phyloP scores from a whole-genome alignment of 30 jellyfish, hydroid and myxozoan species.

The Nemopilema nomurai region DNA sequence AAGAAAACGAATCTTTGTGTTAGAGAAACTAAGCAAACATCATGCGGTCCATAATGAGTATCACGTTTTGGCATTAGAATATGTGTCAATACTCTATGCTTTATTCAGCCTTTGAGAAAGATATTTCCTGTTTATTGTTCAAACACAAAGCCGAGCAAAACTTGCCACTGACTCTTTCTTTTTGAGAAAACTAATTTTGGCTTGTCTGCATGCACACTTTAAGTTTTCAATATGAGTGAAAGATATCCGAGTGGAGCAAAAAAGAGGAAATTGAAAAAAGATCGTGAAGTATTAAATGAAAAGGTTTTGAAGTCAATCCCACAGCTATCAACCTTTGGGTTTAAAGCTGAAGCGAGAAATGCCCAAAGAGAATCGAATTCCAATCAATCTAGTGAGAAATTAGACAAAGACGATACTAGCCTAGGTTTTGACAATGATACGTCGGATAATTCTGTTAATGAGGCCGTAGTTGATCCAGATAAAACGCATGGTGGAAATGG shows the following conservation, averaged over 20 bases:
- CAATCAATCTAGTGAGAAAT: neutral
- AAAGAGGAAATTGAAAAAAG: conserved; percentile 2
- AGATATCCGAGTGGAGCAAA: conserved; percentile 7
- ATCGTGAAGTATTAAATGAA: conserved; percentile 1
- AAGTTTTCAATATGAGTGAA: neutral
- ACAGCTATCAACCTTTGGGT: neutral
- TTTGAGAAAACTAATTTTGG: neutral
- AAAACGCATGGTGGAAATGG: neutral
- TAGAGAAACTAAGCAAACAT: neutral
- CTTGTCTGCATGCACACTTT: neutral
- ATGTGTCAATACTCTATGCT: conserved; percentile 14
- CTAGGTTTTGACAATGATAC: neutral
- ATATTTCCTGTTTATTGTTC: conserved; percentile 17
- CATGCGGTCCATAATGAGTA: neutral
- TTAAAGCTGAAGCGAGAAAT: neutral
- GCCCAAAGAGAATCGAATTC: conserved; percentile 2
- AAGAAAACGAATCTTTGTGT: neutral
- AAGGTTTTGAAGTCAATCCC: neutral
- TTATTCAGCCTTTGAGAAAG: conserved; percentile 5
- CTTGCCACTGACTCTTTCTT: conserved; percentile 11
- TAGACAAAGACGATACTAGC: neutral
- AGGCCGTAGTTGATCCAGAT: neutral
- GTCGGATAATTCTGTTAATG: conserved; percentile 1
- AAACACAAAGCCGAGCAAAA: conserved; percentile 18
- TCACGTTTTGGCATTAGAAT: neutral